A percentile compares a stretch with the other conserved stretches of the same genome.
phyloP scores from a whole-genome alignment of 2,888 invertebrate genomes.

The Eupelmus urozonus region DNA sequence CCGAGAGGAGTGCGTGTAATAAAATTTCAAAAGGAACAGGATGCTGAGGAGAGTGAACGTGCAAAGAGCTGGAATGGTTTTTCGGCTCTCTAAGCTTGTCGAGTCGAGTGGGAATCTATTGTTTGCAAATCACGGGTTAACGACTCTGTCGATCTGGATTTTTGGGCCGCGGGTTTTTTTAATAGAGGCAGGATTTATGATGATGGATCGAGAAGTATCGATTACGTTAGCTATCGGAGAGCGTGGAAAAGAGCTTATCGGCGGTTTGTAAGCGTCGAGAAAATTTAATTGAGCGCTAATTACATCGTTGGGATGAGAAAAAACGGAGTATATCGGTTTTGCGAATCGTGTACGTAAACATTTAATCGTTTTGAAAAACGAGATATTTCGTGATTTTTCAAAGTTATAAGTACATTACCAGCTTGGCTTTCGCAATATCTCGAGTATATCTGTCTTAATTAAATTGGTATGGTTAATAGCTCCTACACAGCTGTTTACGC shows the following conservation, averaged over 20 bases:
- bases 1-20: conserved; percentile 26
- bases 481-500: too few species aligned
- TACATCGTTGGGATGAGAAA: too few species aligned
- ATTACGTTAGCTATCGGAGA: background rate
- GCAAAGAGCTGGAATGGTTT: background rate
- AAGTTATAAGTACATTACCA: too few species aligned
- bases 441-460: too few species aligned
- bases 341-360: too few species aligned
- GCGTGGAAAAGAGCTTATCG: background rate
- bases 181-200: conserved; percentile 3
- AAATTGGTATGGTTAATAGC: too few species aligned
- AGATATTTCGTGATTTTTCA: too few species aligned
- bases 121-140: conserved; percentile 25
- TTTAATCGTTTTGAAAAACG: too few species aligned
- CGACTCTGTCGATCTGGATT: background rate
- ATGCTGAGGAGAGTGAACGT: background rate
- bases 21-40: conserved; percentile 42
- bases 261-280: background rate
- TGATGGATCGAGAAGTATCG: background rate
- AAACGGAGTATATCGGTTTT: too few species aligned
- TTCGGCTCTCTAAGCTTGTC: too few species aligned
- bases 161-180: background rate
- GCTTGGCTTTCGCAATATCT: too few species aligned
- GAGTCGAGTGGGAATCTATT: background rate
- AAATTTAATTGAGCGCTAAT: conserved; percentile 16